Percentiles rank a stretch among this genome's conserved stretches.
Evolutionary conservation across 1,140 invertebrate species (phyloP).

Genomic region (Cataglyphis hispanica): DNA sequence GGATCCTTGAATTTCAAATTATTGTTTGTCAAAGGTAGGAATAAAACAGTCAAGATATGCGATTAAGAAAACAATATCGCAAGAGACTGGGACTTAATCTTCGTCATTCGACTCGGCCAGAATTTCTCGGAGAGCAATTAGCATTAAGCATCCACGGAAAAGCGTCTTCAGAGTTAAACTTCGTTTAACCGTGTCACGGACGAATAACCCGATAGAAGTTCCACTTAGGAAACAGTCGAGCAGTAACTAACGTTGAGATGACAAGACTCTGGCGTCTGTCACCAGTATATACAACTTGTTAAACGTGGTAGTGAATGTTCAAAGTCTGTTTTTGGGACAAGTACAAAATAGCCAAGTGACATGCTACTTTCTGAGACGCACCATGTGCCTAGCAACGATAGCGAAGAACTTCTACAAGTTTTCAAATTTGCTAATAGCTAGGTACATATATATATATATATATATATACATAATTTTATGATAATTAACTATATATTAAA

Average conservation of each 20-base stretch:
- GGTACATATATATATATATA: too few species aligned
- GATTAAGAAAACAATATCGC: conserved; percentile 57
- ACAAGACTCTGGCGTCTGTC: conserved; percentile 38
- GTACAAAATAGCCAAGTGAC: conserved; percentile 38
- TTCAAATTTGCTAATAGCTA: neutral
- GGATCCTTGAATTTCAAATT: conserved; percentile 54
- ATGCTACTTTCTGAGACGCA: conserved; percentile 2
- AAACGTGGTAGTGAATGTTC: conserved; percentile 27
- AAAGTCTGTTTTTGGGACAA: conserved; percentile 35
- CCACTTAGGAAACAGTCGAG: conserved; percentile 9
- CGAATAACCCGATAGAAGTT: conserved; percentile 32
- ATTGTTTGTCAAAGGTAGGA: conserved; percentile 2
- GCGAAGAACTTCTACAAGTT: neutral
- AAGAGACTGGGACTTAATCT: neutral
- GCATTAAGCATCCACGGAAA: conserved; percentile 35
- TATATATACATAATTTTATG: neutral
- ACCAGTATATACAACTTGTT: conserved; percentile 40
- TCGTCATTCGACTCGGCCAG: conserved; percentile 9
- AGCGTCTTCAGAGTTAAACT: conserved; percentile 23
- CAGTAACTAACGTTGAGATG: conserved; percentile 17
- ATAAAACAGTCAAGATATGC: conserved; percentile 21
- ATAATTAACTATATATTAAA: neutral
- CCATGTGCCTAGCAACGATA: neutral
- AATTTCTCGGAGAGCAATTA: conserved; percentile 40
- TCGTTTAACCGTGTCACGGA: conserved; percentile 34